Evolutionary conservation across 1,140 invertebrate species (phyloP).

Genomic region (Euwallacea fornicatus): DNA sequence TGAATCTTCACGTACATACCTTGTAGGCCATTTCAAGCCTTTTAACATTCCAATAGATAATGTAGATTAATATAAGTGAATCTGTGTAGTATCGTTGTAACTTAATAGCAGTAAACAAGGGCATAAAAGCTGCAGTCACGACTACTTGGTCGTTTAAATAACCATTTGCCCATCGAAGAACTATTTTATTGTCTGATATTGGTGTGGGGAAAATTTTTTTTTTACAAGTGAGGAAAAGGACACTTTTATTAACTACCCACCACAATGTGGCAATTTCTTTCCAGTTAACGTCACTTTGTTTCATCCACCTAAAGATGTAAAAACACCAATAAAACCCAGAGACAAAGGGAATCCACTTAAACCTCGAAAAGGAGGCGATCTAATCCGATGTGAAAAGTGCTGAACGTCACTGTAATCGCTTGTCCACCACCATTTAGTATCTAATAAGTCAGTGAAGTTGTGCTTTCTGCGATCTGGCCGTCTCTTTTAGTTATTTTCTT

Average conservation of each 20-base stretch:
- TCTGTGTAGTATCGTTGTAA: slow-evolving; percentile 23
- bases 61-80: slow-evolving; percentile 27
- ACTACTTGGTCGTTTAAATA: slow-evolving; percentile 18
- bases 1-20: not conserved
- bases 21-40: slow-evolving; percentile 21
- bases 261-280: not conserved
- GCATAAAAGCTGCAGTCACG: slow-evolving; percentile 14
- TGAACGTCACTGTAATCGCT: slow-evolving; percentile 48
- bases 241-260: not conserved
- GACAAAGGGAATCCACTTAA: slow-evolving; percentile 7
- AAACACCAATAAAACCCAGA: not conserved
- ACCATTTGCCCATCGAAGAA: not conserved
- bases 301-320: not conserved
- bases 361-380: slow-evolving; percentile 15
- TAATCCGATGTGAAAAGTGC: slow-evolving; percentile 46
- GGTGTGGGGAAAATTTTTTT: too few relatives aligned
- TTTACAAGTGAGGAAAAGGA: too few relatives aligned
- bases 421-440: slow-evolving; percentile 46
- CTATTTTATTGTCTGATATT: too few relatives aligned
- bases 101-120: slow-evolving; percentile 20
- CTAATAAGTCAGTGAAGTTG: slow-evolving; percentile 47
- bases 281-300: not conserved
- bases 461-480: slow-evolving; percentile 9
- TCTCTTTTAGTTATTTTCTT: slow-evolving; percentile 24
- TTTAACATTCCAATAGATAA: slow-evolving; percentile 26